Base-by-base conservation (phyloP, 1,140 invertebrate species). In the Megalopta genalis region DNA sequence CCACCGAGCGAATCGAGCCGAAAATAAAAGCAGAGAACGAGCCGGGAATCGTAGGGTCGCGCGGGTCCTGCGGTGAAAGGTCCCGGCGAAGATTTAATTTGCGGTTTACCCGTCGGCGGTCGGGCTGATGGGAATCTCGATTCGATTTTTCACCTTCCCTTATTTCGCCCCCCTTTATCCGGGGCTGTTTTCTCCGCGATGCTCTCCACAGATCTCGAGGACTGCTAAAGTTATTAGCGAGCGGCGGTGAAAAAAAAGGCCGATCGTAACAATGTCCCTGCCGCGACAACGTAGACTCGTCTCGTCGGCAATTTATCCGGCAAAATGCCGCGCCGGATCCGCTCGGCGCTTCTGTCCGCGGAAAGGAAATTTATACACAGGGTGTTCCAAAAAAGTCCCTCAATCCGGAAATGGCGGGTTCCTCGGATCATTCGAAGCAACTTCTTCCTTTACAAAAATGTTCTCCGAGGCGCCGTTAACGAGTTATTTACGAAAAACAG, bases 31-130 rank as follows among this genome's bases (percentile, higher is more conserved):
- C 54, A 77, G 27, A 74, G 84, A 69, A 68, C 68, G 81, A 74
- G 77, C 52, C 14, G n/a, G 49, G 32, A 42, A 67, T 49, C 46
- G 37, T 54, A 69, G 37, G 66, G 54, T 57, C 57, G 37, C 49
- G 63, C 25, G 42, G 68, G 54, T 67, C n/a, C 49, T 57, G 68
- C n/a, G 68, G 68, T 70, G 60, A 84, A 84, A 84, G 60, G 63
- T 32, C 42, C 37, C 49, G 37, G 57, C 42, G 60, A 81, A 73
- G 69, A 77, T 81, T 85, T 85, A 68, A 69, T 85, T 84, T 76
- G 77, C 82, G 57, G 81, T 57, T 80, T 37, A 52, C 78, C 78
- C 54, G n/a, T 77, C 49, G 27, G 42, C 37, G 52, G 42, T 8
- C 16, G 16, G 10, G 68, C 27, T 49, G 60, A 54, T 25, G 76